phyloP scores from a whole-genome alignment of 92 coral and sea anemone genomes.

The Epizoanthus ramosus region DNA sequence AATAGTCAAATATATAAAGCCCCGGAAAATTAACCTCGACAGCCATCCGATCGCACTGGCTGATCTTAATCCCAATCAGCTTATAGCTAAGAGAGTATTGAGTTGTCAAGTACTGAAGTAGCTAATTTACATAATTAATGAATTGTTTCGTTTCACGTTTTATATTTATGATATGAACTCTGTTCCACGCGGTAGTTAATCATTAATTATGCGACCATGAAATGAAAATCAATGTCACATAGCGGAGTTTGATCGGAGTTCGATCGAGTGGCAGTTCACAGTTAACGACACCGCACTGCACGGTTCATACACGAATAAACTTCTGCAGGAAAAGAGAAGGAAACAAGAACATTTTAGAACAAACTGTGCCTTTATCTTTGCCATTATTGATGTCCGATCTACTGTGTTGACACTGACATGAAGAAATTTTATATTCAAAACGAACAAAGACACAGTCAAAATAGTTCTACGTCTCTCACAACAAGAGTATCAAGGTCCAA shows the following conservation, averaged over 20 bases:
- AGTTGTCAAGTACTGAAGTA: background rate
- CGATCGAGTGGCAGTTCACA: too few species aligned
- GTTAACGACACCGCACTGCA: too few species aligned
- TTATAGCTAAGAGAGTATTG: too few species aligned
- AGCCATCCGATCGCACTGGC: too few species aligned
- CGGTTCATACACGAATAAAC: background rate
- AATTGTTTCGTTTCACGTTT: slow-evolving; percentile 10
- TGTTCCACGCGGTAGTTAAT: slow-evolving; percentile 6
- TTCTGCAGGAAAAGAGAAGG: slow-evolving; percentile 5
- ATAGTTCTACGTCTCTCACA: background rate
- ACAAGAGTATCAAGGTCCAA: slow-evolving; percentile 1
- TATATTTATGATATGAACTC: background rate
- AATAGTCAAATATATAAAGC: too few species aligned
- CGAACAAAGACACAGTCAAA: slow-evolving; percentile 27
- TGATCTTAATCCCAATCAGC: too few species aligned
- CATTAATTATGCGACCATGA: slow-evolving; percentile 21
- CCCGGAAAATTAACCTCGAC: too few species aligned
- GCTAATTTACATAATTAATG: slow-evolving; percentile 24
- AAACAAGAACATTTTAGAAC: background rate
- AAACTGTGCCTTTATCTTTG: background rate
- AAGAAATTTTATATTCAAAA: slow-evolving; percentile 1
- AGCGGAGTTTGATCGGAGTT: too few species aligned
- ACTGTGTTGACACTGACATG: slow-evolving; percentile 16
- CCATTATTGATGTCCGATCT: background rate
- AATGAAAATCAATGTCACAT: background rate